Evolutionary conservation across 2,888 invertebrate genomes (phyloP).

Genomic region (Melanotus villosus): DNA sequence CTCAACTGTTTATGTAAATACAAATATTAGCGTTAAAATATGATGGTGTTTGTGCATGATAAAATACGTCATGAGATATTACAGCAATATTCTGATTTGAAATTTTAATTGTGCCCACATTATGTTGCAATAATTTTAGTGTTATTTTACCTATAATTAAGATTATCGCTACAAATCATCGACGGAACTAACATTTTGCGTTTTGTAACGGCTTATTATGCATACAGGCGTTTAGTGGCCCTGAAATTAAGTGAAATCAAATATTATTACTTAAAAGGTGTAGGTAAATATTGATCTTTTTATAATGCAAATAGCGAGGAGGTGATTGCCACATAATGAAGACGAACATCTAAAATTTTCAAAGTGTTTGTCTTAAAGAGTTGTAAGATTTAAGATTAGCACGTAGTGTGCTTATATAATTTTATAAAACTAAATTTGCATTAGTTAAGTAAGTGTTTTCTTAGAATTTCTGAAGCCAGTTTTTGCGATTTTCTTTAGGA

Average conservation of each 20-base stretch:
- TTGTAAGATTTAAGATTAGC: no score
- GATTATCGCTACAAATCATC: slow-evolving; percentile 1
- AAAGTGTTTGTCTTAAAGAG: no score
- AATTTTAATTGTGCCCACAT: slow-evolving; percentile 36
- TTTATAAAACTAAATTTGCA: no score
- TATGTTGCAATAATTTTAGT: neutral
- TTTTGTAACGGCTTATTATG: no score
- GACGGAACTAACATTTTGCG: neutral
- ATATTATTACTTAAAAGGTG: neutral
- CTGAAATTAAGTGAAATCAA: neutral
- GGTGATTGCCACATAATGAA: no score
- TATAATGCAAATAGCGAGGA: no score
- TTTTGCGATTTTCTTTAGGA: no score
- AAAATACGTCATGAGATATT: slow-evolving; percentile 28
- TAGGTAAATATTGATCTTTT: neutral
- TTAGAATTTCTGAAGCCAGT: no score
- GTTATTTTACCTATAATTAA: neutral
- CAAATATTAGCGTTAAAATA: slow-evolving; percentile 34
- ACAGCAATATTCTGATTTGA: slow-evolving; percentile 25
- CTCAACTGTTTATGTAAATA: slow-evolving; percentile 10
- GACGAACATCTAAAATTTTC: no score
- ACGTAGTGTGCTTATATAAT: no score
- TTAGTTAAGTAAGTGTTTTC: no score
- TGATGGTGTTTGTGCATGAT: slow-evolving; percentile 34
- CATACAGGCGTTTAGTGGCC: neutral